A percentile compares a stretch with the other conserved stretches of the same genome.
Evolutionary conservation across 2,113 vertebrate species (phyloP).

Genomic region (Austrofundulus limnaeus): DNA sequence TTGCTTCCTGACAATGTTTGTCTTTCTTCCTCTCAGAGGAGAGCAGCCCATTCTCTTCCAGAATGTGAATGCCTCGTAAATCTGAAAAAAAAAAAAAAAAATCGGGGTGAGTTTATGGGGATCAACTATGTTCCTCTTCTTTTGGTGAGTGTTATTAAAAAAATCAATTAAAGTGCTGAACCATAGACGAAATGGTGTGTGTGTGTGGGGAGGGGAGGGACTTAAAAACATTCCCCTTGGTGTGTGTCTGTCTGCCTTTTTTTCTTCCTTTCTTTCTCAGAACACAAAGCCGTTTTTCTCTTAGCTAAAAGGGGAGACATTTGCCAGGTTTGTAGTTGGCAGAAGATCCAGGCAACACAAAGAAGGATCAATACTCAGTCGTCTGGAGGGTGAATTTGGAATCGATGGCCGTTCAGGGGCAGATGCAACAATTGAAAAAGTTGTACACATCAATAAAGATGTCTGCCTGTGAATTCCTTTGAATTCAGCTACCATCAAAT

Average conservation of each 20-base stretch:
- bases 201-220: neutral
- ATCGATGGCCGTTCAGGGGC: slow-evolving; percentile 62
- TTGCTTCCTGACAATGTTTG: slow-evolving; percentile 73
- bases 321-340: slow-evolving; percentile 55
- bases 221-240: slow-evolving; percentile 13
- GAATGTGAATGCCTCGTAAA: slow-evolving; percentile 77
- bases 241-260: neutral
- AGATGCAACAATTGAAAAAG: slow-evolving; percentile 52
- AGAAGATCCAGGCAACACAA: slow-evolving; percentile 66
- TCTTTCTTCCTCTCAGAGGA: slow-evolving; percentile 61
- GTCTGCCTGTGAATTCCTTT: slow-evolving; percentile 54
- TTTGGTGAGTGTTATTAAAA: slow-evolving; percentile 63
- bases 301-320: slow-evolving; percentile 46
- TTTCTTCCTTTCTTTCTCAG: slow-evolving; percentile 2
- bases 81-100: no score
- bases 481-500: slow-evolving; percentile 34
- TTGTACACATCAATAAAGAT: slow-evolving; percentile 55
- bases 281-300: slow-evolving; percentile 55
- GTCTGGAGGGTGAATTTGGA: slow-evolving; percentile 61
- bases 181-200: slow-evolving; percentile 24
- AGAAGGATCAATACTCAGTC: slow-evolving; percentile 58
- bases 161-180: slow-evolving; percentile 67
- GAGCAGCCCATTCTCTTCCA: slow-evolving; percentile 54
- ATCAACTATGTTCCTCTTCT: slow-evolving; percentile 38
- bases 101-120: slow-evolving; percentile 40